phyloP scores from a whole-genome alignment of 92 coral and sea anemone species.

The Epizoanthus scotinus region DNA sequence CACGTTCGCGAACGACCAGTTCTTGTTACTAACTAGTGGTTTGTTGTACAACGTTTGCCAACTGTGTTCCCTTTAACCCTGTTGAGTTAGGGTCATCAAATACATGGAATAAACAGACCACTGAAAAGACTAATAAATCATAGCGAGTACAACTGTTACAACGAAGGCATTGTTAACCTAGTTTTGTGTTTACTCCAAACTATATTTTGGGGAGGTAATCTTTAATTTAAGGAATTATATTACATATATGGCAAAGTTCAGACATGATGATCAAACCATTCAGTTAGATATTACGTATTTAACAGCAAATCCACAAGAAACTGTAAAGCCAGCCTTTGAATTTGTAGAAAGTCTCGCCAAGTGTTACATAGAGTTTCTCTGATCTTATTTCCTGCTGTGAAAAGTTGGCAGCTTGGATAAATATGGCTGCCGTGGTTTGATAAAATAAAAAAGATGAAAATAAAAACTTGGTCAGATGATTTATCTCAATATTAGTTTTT shows the following conservation, averaged over 20 bases:
- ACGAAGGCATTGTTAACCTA: too few relatives aligned
- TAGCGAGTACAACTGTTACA: too few relatives aligned
- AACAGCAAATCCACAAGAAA: neutral
- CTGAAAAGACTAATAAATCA: too few relatives aligned
- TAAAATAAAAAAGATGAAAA: neutral
- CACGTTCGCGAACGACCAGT: neutral
- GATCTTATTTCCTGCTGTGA: constrained; percentile 40
- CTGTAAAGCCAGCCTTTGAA: constrained; percentile 20
- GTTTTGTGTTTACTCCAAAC: too few relatives aligned
- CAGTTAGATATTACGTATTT: too few relatives aligned
- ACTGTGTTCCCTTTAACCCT: too few relatives aligned
- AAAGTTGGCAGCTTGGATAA: neutral
- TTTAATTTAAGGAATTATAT: too few relatives aligned
- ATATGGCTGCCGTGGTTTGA: neutral
- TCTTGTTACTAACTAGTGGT: neutral
- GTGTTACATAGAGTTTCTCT: neutral
- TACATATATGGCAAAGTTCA: too few relatives aligned
- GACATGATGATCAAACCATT: too few relatives aligned
- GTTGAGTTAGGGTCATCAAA: too few relatives aligned
- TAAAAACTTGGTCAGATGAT: neutral
- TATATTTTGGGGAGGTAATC: too few relatives aligned
- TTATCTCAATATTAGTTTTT: neutral
- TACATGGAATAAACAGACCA: too few relatives aligned
- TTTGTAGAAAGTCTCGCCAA: constrained; percentile 24
- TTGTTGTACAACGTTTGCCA: neutral